These are phyloP conservation scores for Onychorhynchus coronatus DNA, from an alignment of 2,113 vertebrate species.

Conservation along the genomic window DNA sequence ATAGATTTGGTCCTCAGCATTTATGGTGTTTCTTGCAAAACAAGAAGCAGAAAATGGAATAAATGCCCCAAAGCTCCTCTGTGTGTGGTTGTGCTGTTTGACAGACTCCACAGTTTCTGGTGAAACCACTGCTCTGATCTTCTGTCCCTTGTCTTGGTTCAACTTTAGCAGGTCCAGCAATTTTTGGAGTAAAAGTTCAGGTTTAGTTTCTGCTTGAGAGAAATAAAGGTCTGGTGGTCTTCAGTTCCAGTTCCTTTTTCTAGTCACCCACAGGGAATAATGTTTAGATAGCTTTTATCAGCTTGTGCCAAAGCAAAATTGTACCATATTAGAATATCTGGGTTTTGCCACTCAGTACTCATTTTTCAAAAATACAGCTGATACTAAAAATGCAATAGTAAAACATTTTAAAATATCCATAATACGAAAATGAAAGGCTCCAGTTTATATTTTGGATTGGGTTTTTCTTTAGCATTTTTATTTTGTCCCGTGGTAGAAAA, in stretches of 20 bases:
- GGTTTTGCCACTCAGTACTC: neutral
- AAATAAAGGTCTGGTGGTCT: neutral
- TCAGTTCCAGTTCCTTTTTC: rapidly evolving
- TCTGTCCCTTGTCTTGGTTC: neutral
- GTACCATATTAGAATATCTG: neutral
- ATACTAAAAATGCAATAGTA: neutral
- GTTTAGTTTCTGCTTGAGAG: neutral
- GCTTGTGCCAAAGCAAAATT: neutral
- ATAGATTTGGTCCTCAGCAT: neutral
- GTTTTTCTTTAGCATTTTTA: neutral
- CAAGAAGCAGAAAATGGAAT: neutral
- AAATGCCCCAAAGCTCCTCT: neutral
- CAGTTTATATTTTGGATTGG: neutral
- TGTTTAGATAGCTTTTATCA: neutral
- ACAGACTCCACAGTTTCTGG: neutral
- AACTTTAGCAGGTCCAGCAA: neutral
- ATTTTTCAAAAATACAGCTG: neutral
- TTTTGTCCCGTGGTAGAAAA: neutral
- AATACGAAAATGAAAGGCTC: neutral
- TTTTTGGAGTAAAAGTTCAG: neutral
- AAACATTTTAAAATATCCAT: slow-evolving; percentile 10
- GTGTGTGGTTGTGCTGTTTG: neutral
- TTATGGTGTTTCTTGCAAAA: neutral
- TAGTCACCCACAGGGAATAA: neutral
- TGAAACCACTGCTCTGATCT: neutral